Percentiles rank a stretch among this genome's conserved stretches.
These are phyloP conservation scores for Eupithecia tripunctaria DNA, from an alignment of 2,888 invertebrate species.

Conservation along the genomic window DNA sequence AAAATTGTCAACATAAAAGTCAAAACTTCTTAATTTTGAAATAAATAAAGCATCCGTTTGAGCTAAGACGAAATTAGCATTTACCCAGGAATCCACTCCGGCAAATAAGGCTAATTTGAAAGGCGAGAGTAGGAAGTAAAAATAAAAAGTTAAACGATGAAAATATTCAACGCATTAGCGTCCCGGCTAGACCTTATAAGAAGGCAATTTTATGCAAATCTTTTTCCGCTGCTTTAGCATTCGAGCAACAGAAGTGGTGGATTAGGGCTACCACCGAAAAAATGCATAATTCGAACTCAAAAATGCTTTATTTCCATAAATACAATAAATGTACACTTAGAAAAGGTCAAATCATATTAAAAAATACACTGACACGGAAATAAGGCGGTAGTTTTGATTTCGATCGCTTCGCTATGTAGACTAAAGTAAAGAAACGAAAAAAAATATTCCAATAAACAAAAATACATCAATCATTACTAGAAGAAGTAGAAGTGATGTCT, in stretches of 20 bases:
- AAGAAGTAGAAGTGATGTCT: too few species aligned
- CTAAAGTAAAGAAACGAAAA: too few species aligned
- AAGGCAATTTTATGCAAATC: slow-evolving; percentile 82
- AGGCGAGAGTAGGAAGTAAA: slow-evolving; percentile 39
- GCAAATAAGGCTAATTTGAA: slow-evolving; percentile 45
- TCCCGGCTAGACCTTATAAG: slow-evolving; percentile 64
- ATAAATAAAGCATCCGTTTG: slow-evolving; percentile 21
- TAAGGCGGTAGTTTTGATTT: too few species aligned
- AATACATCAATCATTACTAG: too few species aligned
- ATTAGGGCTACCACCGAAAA: slow-evolving; percentile 53
- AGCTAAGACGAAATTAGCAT: slow-evolving; percentile 40
- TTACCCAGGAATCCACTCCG: slow-evolving; percentile 44
- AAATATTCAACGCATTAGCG: slow-evolving; percentile 55
- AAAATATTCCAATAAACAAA: too few species aligned
- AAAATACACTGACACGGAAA: too few species aligned
- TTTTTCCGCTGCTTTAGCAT: slow-evolving; percentile 79
- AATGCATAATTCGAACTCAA: too few species aligned
- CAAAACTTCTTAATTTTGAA: slow-evolving; percentile 4
- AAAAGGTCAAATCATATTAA: too few species aligned
- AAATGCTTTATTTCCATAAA: too few species aligned
- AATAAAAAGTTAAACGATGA: slow-evolving; percentile 51
- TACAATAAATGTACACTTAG: too few species aligned
- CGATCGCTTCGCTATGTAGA: too few species aligned
- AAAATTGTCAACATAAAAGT: background rate
- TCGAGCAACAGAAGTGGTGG: slow-evolving; percentile 66